Conservation (phyloP, 2,797 vertebrate genomes). For the Lindbergichthys nudifrons region DNA sequence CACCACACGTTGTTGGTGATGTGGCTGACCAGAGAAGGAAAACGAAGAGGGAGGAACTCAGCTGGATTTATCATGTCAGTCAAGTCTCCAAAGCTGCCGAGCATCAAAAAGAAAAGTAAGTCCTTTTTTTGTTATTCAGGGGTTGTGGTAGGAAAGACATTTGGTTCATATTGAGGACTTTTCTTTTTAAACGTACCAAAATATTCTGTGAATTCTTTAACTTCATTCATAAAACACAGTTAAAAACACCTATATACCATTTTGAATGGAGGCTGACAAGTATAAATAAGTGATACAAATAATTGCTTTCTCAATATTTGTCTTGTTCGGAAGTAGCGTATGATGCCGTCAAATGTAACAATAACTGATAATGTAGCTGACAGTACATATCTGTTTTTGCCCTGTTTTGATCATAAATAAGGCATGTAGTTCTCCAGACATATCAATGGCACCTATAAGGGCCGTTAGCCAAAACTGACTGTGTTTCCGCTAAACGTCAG, state of each 20-base stretch:
- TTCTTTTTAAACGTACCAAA: neutral
- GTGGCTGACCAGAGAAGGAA: conserved; percentile 24
- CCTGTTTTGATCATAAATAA: conserved; percentile 3
- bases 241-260: neutral
- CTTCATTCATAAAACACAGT: neutral
- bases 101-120: conserved; percentile 79
- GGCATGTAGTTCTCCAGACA: neutral
- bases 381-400: neutral
- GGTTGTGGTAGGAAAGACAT: neutral
- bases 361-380: neutral
- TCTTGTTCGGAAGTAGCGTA: neutral
- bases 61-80: conserved; percentile 71
- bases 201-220: neutral
- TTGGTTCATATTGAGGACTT: neutral
- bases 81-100: conserved; percentile 59
- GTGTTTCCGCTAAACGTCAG: conserved; percentile 7
- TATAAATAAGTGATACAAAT: neutral
- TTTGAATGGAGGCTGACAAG: neutral
- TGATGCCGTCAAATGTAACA: neutral
- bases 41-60: conserved; percentile 15
- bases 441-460: neutral
- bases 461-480: neutral
- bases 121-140: conserved; percentile 23
- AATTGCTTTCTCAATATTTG: neutral
- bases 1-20: conserved; percentile 8